phyloP scores from a whole-genome alignment of 2,797 vertebrate genomes.

The Zenarchopterus dispar region DNA sequence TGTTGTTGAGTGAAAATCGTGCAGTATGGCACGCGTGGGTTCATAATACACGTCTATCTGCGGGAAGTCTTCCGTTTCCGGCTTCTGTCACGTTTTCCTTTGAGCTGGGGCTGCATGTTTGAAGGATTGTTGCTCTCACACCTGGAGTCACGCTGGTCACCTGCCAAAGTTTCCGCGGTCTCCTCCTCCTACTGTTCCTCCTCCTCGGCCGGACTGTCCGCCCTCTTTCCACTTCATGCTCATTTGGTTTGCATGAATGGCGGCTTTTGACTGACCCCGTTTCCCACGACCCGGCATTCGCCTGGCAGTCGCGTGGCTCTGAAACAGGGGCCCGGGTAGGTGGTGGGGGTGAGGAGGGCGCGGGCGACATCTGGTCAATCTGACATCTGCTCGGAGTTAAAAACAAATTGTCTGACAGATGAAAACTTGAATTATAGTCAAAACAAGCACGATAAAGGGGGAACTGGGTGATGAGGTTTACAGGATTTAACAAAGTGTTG shows the following conservation, averaged over 20 bases:
- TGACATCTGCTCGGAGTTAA: constrained; percentile 85
- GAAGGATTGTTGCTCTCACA: constrained; percentile 10
- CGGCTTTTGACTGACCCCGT: constrained; percentile 82
- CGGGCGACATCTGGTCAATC: constrained; percentile 82
- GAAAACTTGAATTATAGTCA: not conserved
- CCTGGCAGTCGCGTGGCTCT: constrained; percentile 87
- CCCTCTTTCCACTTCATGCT: constrained; percentile 83
- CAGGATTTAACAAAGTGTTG: too few species aligned
- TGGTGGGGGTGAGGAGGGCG: constrained; percentile 1
- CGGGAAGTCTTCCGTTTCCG: too few species aligned
- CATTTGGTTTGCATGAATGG: constrained; percentile 88
- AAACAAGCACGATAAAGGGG: too few species aligned
- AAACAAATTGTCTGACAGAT: constrained; percentile 79
- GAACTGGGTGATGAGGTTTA: too few species aligned
- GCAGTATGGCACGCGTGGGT: too few species aligned
- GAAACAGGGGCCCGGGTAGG: constrained; percentile 73
- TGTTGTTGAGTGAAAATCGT: too few species aligned
- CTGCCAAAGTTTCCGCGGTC: constrained; percentile 24
- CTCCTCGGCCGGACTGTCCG: constrained; percentile 67
- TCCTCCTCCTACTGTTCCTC: constrained; percentile 18
- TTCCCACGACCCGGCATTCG: constrained; percentile 91
- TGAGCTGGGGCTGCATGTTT: not conserved
- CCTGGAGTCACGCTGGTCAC: constrained; percentile 40
- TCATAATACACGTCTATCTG: too few species aligned
- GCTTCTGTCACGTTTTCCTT: not conserved